Evolutionary conservation across 2,888 invertebrate genomes (phyloP).

Genomic region (Athalia cordata): DNA sequence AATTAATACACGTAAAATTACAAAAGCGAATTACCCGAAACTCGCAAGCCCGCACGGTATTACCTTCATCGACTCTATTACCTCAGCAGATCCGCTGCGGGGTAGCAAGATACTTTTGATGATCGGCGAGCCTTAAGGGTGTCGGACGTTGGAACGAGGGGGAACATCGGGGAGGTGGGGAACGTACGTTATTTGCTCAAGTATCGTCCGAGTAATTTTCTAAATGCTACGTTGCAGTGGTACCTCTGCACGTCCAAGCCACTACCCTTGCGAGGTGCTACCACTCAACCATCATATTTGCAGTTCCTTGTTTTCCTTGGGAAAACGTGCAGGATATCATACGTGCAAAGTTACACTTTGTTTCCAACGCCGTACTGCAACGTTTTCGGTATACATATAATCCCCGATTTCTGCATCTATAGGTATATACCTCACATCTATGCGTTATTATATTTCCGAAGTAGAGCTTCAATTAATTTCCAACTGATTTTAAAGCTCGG

Average conservation of each 20-base stretch:
- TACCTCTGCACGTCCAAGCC: too few species aligned
- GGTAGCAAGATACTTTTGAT: neutral
- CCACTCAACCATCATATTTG: slow-evolving; percentile 10
- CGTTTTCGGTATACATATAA: too few species aligned
- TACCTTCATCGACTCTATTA: slow-evolving; percentile 4
- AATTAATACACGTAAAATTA: slow-evolving; percentile 40
- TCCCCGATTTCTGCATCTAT: too few species aligned
- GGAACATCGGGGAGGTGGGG: neutral
- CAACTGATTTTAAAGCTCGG: too few species aligned
- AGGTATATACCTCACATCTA: too few species aligned
- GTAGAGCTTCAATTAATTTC: too few species aligned
- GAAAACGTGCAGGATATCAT: slow-evolving; percentile 11
- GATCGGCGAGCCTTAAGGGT: neutral
- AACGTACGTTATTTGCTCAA: slow-evolving; percentile 11
- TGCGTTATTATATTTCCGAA: too few species aligned
- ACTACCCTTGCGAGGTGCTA: neutral
- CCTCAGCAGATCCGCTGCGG: neutral
- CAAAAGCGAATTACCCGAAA: slow-evolving; percentile 32
- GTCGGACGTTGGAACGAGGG: slow-evolving; percentile 46
- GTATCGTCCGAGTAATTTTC: slow-evolving; percentile 1
- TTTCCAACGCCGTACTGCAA: too few species aligned
- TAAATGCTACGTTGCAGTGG: neutral
- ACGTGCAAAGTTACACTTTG: too few species aligned
- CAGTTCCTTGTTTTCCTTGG: slow-evolving; percentile 21
- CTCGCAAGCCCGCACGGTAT: neutral